Percentiles rank a stretch among this genome's conserved stretches.
Conservation (phyloP, 2,113 vertebrate species). For the Xyrauchen texanus region DNA sequence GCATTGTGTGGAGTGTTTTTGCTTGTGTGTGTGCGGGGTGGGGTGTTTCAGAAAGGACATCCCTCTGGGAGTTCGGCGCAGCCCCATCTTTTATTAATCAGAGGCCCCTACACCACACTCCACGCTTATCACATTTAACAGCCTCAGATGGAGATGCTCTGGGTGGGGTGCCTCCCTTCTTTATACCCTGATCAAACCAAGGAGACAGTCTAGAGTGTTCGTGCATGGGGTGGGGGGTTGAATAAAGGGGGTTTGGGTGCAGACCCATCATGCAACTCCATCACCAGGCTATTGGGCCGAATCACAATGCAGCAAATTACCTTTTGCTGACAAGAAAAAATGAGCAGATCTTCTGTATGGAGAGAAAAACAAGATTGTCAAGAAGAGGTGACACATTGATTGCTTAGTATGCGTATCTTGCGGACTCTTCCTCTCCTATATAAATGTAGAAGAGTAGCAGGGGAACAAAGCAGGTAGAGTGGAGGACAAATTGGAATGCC, state of each 20-base stretch:
- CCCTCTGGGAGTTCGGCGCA: constrained; percentile 68
- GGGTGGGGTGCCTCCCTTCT: constrained; percentile 55
- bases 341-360: constrained; percentile 69
- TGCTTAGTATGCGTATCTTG: constrained; percentile 80
- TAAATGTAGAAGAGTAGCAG: constrained; percentile 75
- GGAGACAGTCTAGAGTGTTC: constrained; percentile 1
- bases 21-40: constrained; percentile 2
- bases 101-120: constrained; percentile 71
- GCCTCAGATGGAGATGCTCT: constrained; percentile 69
- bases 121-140: constrained; percentile 83
- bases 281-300: constrained; percentile 77
- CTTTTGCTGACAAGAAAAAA: constrained; percentile 83
- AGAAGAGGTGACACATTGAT: constrained; percentile 80
- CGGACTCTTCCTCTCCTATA: constrained; percentile 71
- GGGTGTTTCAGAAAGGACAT: constrained; percentile 64
- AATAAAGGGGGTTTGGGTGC: constrained; percentile 45
- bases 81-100: constrained; percentile 85
- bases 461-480: constrained; percentile 60
- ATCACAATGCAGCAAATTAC: constrained; percentile 84
- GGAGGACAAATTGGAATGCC: constrained; percentile 76
- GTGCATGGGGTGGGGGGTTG: constrained; percentile 28
- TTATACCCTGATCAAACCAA: constrained; percentile 19
- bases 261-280: constrained; percentile 74
- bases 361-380: constrained; percentile 70
- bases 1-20: constrained; percentile 68